Base-by-base conservation (phyloP, 2,888 invertebrate species). In the Drosophila algonquin region DNA sequence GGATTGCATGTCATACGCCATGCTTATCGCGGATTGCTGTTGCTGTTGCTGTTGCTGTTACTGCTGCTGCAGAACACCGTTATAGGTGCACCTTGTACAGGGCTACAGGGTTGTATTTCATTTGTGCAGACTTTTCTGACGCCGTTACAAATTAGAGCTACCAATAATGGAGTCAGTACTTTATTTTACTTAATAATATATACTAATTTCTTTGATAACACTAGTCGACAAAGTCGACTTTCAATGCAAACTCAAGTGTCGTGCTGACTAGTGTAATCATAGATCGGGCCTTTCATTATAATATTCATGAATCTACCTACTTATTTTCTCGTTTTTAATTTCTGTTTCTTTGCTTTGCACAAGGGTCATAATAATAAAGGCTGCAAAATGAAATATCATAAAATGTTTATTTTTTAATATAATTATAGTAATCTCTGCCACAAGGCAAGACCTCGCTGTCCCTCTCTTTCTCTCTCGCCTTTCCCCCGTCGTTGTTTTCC, bases 1-100 rank as follows among this genome's bases (percentile, higher is more conserved):
- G 75, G 58, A 46, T 78, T 80, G 84, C 83, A 83, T 86, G 85
- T 58, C 79, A 73, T 63, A 71, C 59, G 73, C 80, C 69, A 67
- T 60, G 70, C 65, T 73, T 85, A 80, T 80, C 70, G 79, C 27
- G 46, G 63, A 24, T 24, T 24, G 24, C 24, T 24, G 65, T 65
- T 69, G 61, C 54, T 46, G 60, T 24, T 24, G 24, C 24, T 24
- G 65, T 65, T 69, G 61, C 54, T 46, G 60, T 61, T 69, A 57
- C 54, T 46, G 61, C 44, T 57, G 40, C 48, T 47, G n/a, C 10
- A 30, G 35, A 35, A 1, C 0, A 14, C 14, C 40, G 40, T 40
- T 40, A 40, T 6, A 35, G 12, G 10, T 40, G 14, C 40, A 40
- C 14, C 14, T 14, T 14, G 14, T 2, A 14, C 14, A 40, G 12